Base-by-base conservation (phyloP, 2,888 invertebrate species). In the Scaeva pyrastri region DNA sequence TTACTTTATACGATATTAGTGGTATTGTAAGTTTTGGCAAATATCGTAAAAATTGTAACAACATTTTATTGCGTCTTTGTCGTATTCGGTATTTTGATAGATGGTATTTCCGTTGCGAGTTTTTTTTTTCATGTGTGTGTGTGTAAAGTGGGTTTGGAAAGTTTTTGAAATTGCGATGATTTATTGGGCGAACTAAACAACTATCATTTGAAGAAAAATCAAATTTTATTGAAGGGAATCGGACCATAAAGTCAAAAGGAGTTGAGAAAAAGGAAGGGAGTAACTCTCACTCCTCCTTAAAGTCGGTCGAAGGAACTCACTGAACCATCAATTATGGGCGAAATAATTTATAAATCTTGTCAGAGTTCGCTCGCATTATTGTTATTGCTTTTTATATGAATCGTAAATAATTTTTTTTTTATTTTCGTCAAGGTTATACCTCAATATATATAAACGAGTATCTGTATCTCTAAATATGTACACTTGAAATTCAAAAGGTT, bases 101-200 rank as follows among this genome's bases (percentile, higher is more conserved):
- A 5, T 14, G 26, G 55, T 14, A n/a, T n/a, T n/a, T n/a, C n/a
- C n/a, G n/a, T n/a, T n/a, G n/a, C n/a, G n/a, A n/a, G n/a, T n/a
- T n/a, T n/a, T n/a, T n/a, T n/a, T n/a, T n/a, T n/a, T n/a, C n/a
- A n/a, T n/a, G n/a, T n/a, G n/a, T n/a, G n/a, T n/a, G n/a, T n/a
- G n/a, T n/a, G n/a, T n/a, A n/a, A n/a, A n/a, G n/a, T n/a, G n/a
- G n/a, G n/a, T n/a, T n/a, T n/a, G n/a, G n/a, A n/a, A n/a, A n/a
- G n/a, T n/a, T n/a, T n/a, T 77, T 14, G 10, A 16, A 48, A 56
- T n/a, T 16, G 52, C 11, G 23, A 64, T 62, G 48, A 78, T 72
- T 78, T 72, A 72, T 72, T 64, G 48, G 78, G 19, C 64, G 39
- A 48, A 50, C 31, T 50, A 52, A 71, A 77, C 71, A 71, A 77